These are phyloP conservation scores for Tragopan temminckii DNA, from an alignment of 2,797 vertebrate genomes.

Conservation along the genomic window DNA sequence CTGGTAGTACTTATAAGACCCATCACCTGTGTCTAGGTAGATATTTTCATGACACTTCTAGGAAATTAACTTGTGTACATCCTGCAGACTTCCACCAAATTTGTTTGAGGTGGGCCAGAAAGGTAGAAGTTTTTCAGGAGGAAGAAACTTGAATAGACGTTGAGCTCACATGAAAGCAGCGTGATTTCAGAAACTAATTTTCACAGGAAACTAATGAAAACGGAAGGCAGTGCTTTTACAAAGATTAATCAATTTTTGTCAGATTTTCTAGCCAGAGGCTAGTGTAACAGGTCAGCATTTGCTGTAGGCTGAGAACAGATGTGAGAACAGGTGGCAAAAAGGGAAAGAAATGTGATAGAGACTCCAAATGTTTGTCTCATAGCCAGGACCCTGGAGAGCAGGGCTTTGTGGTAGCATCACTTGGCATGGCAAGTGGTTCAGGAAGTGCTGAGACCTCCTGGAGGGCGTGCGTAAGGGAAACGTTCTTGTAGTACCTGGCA, in stretches of 20 bases:
- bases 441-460: neutral
- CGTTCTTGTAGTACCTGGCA: neutral
- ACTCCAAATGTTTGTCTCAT: accelerated
- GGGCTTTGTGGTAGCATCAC: neutral
- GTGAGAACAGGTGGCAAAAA: neutral
- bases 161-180: neutral
- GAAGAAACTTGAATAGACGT: neutral
- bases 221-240: neutral
- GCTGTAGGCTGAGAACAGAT: neutral
- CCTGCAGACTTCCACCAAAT: neutral
- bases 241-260: neutral
- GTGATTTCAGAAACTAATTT: neutral
- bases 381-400: neutral
- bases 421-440: accelerated
- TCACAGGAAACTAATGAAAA: neutral
- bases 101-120: neutral
- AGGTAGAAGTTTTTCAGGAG: neutral
- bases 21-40: neutral
- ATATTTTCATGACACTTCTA: neutral
- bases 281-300: neutral
- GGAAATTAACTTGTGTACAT: neutral
- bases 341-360: neutral
- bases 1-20: neutral
- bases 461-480: neutral
- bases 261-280: neutral